A percentile compares a stretch with the other conserved stretches of the same genome.
Evolutionary conservation across 2,113 vertebrate genomes (phyloP).

Genomic region (Rhinolophus sinicus): DNA sequence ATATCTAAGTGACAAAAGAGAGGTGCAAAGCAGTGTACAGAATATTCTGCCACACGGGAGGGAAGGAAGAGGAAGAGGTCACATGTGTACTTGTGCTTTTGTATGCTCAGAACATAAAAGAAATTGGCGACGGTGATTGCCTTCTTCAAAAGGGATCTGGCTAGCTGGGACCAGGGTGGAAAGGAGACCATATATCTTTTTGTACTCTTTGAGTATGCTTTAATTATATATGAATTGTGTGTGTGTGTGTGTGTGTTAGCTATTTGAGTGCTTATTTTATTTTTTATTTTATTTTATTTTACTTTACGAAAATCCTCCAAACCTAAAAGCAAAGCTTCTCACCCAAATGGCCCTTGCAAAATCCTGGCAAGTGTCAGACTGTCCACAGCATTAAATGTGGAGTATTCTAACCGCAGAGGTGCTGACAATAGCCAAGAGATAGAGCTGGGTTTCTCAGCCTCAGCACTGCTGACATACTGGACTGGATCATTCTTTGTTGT

Average conservation of each 20-base stretch:
- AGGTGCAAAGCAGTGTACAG: not conserved
- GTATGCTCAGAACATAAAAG: not conserved
- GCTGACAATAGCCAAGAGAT: not conserved
- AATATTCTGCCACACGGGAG: not conserved
- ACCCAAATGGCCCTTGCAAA: not conserved
- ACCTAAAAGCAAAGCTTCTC: not conserved
- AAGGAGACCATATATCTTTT: not conserved
- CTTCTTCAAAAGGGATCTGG: not conserved
- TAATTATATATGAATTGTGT: not conserved
- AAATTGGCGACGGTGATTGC: not conserved
- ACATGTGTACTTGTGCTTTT: fast-evolving
- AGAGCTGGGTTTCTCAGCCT: not conserved
- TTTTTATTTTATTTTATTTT: not conserved
- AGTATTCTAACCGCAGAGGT: not conserved
- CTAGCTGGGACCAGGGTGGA: not conserved
- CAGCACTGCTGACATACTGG: fast-evolving
- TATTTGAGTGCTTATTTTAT: not conserved
- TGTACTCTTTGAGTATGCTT: not conserved
- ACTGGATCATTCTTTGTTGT: not conserved
- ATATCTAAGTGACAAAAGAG: not conserved
- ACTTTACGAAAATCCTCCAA: not conserved
- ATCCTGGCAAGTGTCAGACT: not conserved
- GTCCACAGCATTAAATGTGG: fast-evolving
- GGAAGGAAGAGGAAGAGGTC: too few species aligned
- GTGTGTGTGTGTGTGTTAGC: not conserved